These are phyloP conservation scores for Ptychodera flava DNA, from an alignment of 35 echinoderm and acorn worm species.

Conservation along the genomic window DNA sequence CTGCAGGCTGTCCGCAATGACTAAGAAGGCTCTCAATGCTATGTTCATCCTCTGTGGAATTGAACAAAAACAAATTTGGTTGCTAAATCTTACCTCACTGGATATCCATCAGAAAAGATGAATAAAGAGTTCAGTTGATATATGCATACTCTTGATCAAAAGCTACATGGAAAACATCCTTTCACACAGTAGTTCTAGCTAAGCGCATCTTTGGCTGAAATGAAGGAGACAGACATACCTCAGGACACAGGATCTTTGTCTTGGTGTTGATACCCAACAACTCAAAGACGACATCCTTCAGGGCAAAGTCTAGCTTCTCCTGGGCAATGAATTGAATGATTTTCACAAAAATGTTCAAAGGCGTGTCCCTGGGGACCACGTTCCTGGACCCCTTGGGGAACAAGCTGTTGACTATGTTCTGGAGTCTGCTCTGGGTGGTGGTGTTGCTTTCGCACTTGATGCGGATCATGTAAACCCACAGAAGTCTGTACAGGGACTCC, in stretches of 20 bases:
- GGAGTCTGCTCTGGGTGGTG: conserved; percentile 54
- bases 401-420: conserved; percentile 71
- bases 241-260: conserved; percentile 73
- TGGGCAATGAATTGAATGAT: conserved; percentile 99
- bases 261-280: conserved; percentile 79
- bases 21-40: conserved; percentile 84
- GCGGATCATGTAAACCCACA: conserved; percentile 95
- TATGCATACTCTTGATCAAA: too few relatives aligned
- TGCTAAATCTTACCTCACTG: too few relatives aligned
- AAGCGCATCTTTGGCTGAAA: too few relatives aligned
- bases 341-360: conserved; percentile 97
- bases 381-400: conserved; percentile 85
- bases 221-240: conserved; percentile 44
- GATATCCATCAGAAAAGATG: too few relatives aligned
- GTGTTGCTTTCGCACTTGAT: conserved; percentile 99
- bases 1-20: conserved; percentile 93
- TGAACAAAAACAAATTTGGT: conserved; percentile 4
- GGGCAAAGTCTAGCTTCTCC: conserved; percentile 97
- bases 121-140: too few relatives aligned
- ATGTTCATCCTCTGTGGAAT: conserved; percentile 89
- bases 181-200: too few relatives aligned
- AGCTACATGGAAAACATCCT: too few relatives aligned
- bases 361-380: conserved; percentile 85
- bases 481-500: conserved; percentile 85
- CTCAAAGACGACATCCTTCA: conserved; percentile 93